A percentile compares a stretch with the other conserved stretches of the same genome.
Conservation (phyloP, 1,140 invertebrate genomes). For the Drosophila simulans region DNA sequence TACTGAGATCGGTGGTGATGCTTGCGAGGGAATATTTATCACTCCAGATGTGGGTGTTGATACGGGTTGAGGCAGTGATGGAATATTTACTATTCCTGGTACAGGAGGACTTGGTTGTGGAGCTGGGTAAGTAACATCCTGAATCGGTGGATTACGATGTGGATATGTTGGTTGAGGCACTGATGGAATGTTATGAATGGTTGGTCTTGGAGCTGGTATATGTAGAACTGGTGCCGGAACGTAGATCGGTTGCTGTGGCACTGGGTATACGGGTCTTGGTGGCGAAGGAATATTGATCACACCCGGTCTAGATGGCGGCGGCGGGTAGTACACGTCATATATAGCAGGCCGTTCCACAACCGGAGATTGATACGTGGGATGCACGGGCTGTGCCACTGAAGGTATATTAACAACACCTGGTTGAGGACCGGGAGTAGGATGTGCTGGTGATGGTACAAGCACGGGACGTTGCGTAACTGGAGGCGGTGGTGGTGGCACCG, state of each 20-base stretch:
- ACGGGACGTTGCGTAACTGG: conserved; percentile 72
- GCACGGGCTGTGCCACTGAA: conserved; percentile 67
- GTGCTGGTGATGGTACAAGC: conserved; percentile 86
- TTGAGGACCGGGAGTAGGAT: conserved; percentile 17
- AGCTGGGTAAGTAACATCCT: conserved; percentile 59
- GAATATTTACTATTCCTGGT: conserved; percentile 15
- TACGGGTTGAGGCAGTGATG: conserved; percentile 8
- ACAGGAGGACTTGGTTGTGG: conserved; percentile 2
- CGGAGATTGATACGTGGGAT: conserved; percentile 89
- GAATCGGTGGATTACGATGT: conserved; percentile 16
- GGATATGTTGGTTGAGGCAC: conserved; percentile 15
- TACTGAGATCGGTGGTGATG: conserved; percentile 14
- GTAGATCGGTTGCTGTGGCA: conserved; percentile 32
- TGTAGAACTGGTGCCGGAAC: conserved; percentile 16
- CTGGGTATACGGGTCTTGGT: conserved; percentile 23
- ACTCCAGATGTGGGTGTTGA: conserved; percentile 25
- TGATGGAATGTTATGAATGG: conserved; percentile 85
- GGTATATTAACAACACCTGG: conserved; percentile 57
- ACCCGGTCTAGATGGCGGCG: conserved; percentile 25
- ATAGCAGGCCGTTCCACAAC: conserved; percentile 80
- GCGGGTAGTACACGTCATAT: conserved; percentile 86
- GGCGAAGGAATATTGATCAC: conserved; percentile 57
- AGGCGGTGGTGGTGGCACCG: conserved; percentile 67
- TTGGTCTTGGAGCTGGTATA: conserved; percentile 79
- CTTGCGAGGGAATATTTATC: conserved; percentile 40